These are phyloP conservation scores for Strix uralensis DNA, from an alignment of 2,113 vertebrate species.

Conservation along the genomic window DNA sequence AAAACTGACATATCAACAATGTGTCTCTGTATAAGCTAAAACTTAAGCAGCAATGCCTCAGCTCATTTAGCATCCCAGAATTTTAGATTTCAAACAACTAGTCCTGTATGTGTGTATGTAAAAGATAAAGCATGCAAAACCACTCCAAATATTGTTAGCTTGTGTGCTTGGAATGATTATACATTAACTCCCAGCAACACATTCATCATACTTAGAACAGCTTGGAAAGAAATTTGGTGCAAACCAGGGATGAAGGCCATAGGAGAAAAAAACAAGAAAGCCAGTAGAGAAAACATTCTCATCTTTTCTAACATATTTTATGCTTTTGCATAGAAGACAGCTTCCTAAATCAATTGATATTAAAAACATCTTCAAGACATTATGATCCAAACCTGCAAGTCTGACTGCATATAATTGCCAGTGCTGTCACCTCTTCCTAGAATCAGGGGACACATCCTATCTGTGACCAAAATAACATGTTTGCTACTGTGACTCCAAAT, in stretches of 20 bases:
- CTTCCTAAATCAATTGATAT: neutral
- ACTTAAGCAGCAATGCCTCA: neutral
- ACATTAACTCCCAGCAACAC: neutral
- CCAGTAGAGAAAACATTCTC: neutral
- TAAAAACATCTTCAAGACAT: neutral
- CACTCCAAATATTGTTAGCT: neutral
- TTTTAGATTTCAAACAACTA: neutral
- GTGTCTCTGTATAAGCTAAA: neutral
- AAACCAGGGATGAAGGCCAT: neutral
- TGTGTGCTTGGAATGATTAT: neutral
- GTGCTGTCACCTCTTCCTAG: neutral
- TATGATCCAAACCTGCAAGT: neutral
- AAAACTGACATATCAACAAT: neutral
- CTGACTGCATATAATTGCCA: neutral
- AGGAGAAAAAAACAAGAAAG: neutral
- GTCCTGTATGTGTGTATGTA: neutral
- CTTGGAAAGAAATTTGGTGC: neutral
- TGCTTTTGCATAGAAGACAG: neutral
- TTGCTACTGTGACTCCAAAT: neutral
- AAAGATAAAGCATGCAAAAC: neutral
- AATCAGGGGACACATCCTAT: neutral
- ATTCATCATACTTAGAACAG: neutral
- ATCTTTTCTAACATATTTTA: neutral
- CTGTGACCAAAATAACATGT: neutral
- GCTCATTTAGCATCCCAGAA: neutral